phyloP scores from a whole-genome alignment of 2,888 invertebrate genomes.

The Drosophila paucipuncta region DNA sequence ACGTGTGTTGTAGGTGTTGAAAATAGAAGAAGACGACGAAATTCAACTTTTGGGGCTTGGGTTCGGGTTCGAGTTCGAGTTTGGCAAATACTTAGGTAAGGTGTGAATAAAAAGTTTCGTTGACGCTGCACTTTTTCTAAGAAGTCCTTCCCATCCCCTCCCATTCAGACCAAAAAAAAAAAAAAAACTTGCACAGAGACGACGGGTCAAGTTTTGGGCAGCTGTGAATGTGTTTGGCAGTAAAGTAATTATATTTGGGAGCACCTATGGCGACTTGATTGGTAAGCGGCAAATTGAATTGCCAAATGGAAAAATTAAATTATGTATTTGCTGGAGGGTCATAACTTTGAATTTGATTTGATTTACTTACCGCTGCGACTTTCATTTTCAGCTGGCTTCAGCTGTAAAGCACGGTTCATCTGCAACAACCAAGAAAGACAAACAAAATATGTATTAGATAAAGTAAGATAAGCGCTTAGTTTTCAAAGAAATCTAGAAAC shows the following conservation, averaged over 20 bases:
- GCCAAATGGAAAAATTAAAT: slow-evolving; percentile 54
- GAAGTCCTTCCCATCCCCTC: slow-evolving; percentile 1
- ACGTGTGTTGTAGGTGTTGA: slow-evolving; percentile 77
- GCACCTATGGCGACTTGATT: slow-evolving; percentile 65
- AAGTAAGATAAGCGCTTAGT: not conserved
- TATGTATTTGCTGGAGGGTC: slow-evolving; percentile 13
- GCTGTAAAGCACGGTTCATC: slow-evolving; percentile 99
- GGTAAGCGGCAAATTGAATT: slow-evolving; percentile 67
- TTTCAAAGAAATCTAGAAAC: not conserved
- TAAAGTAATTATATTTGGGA: slow-evolving; percentile 71
- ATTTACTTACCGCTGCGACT: slow-evolving; percentile 95
- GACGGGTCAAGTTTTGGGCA: slow-evolving; percentile 67
- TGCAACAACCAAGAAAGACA: slow-evolving; percentile 87
- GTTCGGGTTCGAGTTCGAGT: slow-evolving; percentile 12
- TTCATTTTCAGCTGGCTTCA: slow-evolving; percentile 99
- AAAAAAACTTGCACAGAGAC: slow-evolving; percentile 52
- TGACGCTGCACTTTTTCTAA: slow-evolving; percentile 66
- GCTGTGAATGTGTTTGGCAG: slow-evolving; percentile 41
- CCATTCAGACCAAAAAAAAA: not conserved
- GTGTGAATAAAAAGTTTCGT: slow-evolving; percentile 64
- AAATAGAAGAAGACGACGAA: slow-evolving; percentile 32
- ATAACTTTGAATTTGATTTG: slow-evolving; percentile 43
- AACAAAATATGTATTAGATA: not conserved
- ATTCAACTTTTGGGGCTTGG: slow-evolving; percentile 21
- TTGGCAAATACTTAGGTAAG: slow-evolving; percentile 49